Base-by-base conservation (phyloP, 2,113 vertebrate species). In the Anolis sagrei region DNA sequence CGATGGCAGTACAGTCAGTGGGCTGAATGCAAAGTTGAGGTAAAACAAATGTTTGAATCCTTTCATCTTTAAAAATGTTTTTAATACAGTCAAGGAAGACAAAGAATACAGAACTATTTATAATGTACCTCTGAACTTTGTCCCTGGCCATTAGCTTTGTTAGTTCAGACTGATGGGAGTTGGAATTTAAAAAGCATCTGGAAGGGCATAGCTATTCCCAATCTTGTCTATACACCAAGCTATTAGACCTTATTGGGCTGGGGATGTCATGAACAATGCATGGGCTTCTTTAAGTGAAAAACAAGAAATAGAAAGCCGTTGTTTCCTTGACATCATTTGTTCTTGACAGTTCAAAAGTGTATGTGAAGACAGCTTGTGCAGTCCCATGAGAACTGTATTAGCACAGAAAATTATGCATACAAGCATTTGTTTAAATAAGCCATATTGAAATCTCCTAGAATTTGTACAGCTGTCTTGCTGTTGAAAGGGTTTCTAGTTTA, bases 21-120 rank as follows among this genome's bases (percentile, higher is more conserved):
- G 99, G 98, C 97, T 32, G 95, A 97, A n/a, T 99, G 99, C 92
- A 96, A 95, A 89, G 98, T 99, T 44, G 97, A 99, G 98, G 99
- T 99, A 97, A 89, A 87, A 81, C 11, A 44, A 16, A 49, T 32
- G 34, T 48, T 0, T 82, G 54, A 81, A 69, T 66, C 72, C 44
- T 74, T 0, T 4, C 80, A 64, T 87, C 19, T 27, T 73, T 51
- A n/a, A 68, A n/a, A 21, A 48, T 73, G 87, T 88, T 84, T 84
- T 25, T 82, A 25, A 77, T 69, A 25, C 18, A 58, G 3, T 16
- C 39, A 0, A 0, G 5, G 80, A 62, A 32, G 2, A 74, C 1
- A 54, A 51, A 32, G 16, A 73, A 19, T 69, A 84, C 23, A 32
- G 6, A 69, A 29, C 49, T 34, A 89, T 81, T 1, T 36, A 77